Percentiles rank a stretch among this genome's conserved stretches.
Evolutionary conservation across 2,888 invertebrate species (phyloP).

Genomic region (Scaptomyza caliginosa): DNA sequence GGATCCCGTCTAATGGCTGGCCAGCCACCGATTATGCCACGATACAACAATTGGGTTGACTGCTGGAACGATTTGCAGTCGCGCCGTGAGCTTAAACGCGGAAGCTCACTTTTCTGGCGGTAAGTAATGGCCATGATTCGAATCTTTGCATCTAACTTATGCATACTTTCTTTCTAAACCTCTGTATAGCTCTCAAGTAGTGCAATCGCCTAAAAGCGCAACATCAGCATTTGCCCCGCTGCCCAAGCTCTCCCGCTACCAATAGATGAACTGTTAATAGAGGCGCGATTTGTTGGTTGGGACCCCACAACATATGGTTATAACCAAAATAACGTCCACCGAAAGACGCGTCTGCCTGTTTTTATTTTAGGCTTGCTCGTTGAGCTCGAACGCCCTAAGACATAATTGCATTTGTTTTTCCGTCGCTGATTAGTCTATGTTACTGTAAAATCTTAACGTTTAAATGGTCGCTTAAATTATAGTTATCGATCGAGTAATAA

Average conservation of each 20-base stretch:
- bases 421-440: slow-evolving; percentile 34
- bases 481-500: slow-evolving; percentile 20
- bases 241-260: slow-evolving; percentile 72
- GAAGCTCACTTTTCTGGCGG: slow-evolving; percentile 88
- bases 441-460: slow-evolving; percentile 37
- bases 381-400: slow-evolving; percentile 42
- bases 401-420: slow-evolving; percentile 63
- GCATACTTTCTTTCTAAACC: not conserved
- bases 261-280: slow-evolving; percentile 38
- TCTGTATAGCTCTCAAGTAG: slow-evolving; percentile 41
- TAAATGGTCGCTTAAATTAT: slow-evolving; percentile 32
- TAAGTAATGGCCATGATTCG: slow-evolving; percentile 37
- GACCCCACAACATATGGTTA: slow-evolving; percentile 3
- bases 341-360: slow-evolving; percentile 46
- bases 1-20: slow-evolving; percentile 92
- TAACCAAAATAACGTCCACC: slow-evolving; percentile 32
- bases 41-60: slow-evolving; percentile 91
- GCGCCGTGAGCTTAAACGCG: slow-evolving; percentile 92
- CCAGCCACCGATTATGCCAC: slow-evolving; percentile 92
- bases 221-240: slow-evolving; percentile 64
- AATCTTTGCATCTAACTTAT: not conserved
- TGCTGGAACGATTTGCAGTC: slow-evolving; percentile 92
- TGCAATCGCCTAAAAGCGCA: slow-evolving; percentile 19
- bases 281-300: slow-evolving; percentile 21
- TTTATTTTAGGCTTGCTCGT: slow-evolving; percentile 29